A percentile compares a stretch with the other conserved stretches of the same genome.
Evolutionary conservation across 2,888 invertebrate species (phyloP).

Genomic region (Xanthia togata): DNA sequence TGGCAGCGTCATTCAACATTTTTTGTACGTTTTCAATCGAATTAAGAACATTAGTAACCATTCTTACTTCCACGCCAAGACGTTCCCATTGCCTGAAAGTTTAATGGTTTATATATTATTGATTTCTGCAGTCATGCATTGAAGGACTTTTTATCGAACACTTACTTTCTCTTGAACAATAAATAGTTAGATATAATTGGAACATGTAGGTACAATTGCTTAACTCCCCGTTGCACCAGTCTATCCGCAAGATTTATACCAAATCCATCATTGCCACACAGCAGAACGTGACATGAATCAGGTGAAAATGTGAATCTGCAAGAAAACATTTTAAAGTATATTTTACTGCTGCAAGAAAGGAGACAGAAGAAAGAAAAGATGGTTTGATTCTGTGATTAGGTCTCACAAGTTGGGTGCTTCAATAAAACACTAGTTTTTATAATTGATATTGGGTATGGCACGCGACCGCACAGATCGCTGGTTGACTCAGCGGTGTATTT

Average conservation of each 20-base stretch:
- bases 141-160: background rate
- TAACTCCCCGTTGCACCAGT: slow-evolving; percentile 3
- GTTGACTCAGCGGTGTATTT: too few relatives aligned
- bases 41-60: background rate
- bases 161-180: slow-evolving; percentile 10
- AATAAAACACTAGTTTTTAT: background rate
- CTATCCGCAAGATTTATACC: slow-evolving; percentile 3
- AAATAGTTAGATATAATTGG: slow-evolving; percentile 5
- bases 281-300: slow-evolving; percentile 4
- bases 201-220: background rate
- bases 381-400: background rate
- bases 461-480: too few relatives aligned
- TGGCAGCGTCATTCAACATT: background rate
- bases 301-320: slow-evolving; percentile 7
- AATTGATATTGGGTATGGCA: too few relatives aligned
- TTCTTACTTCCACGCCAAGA: background rate
- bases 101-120: background rate
- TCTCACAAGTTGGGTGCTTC: background rate
- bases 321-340: background rate
- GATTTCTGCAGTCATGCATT: background rate
- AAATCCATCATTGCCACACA: slow-evolving; percentile 14
- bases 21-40: slow-evolving; percentile 4
- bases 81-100: slow-evolving; percentile 13
- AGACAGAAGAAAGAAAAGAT: background rate
- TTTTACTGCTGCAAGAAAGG: background rate